phyloP scores from a whole-genome alignment of 2,113 vertebrate genomes.

The Menidia beryllina region DNA sequence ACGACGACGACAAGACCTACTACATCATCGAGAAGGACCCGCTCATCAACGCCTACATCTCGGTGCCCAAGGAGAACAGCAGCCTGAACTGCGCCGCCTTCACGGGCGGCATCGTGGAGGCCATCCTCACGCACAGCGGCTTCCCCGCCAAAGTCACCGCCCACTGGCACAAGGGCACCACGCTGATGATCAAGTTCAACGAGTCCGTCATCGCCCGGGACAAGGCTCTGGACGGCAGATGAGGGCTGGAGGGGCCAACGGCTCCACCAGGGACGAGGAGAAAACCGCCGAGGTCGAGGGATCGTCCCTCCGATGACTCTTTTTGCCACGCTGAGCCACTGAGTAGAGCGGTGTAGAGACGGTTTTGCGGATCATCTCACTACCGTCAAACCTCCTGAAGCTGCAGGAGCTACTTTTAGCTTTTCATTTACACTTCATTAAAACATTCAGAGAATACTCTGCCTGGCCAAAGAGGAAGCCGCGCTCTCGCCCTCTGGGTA shows the following conservation, averaged over 20 bases:
- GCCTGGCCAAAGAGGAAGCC: not conserved
- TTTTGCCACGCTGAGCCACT: slow-evolving; percentile 20
- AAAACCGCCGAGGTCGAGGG: not conserved
- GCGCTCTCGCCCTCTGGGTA: not conserved
- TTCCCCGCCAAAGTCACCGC: slow-evolving; percentile 94
- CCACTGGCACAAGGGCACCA: slow-evolving; percentile 97
- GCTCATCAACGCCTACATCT: slow-evolving; percentile 92
- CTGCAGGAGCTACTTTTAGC: not conserved
- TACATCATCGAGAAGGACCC: slow-evolving; percentile 96
- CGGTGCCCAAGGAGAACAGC: slow-evolving; percentile 94
- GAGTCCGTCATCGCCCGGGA: slow-evolving; percentile 91
- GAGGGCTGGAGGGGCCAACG: slow-evolving; percentile 22
- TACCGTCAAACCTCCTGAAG: not conserved
- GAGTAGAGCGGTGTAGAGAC: not conserved
- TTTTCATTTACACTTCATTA: not conserved
- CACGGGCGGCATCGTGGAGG: slow-evolving; percentile 91
- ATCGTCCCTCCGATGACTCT: not conserved
- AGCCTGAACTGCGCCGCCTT: slow-evolving; percentile 95
- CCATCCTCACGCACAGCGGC: slow-evolving; percentile 89
- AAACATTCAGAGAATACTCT: not conserved
- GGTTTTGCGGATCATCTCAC: slow-evolving; percentile 28
- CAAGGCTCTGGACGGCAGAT: slow-evolving; percentile 90
- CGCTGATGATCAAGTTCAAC: slow-evolving; percentile 97
- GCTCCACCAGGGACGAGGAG: not conserved
- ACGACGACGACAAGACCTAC: slow-evolving; percentile 92